Conservation (phyloP, 2,113 vertebrate species). For the Elephantulus edwardii region DNA sequence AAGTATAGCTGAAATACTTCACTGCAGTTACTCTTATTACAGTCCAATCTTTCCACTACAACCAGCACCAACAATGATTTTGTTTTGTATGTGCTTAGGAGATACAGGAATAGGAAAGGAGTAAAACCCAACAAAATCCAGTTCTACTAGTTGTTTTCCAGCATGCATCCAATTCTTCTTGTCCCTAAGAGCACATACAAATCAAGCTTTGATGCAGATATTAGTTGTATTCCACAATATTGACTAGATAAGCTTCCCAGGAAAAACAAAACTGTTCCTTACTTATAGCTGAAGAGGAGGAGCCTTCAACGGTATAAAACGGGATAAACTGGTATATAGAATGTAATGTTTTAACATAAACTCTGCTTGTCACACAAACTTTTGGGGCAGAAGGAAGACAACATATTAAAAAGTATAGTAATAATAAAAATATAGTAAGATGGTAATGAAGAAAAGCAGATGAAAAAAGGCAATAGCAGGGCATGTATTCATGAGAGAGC, state of each 20-base stretch:
- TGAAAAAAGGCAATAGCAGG: not conserved
- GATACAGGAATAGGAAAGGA: not conserved
- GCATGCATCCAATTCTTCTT: not conserved
- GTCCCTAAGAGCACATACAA: not conserved
- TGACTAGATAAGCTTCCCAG: not conserved
- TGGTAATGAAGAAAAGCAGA: not conserved
- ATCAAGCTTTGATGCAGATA: not conserved
- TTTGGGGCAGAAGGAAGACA: not conserved
- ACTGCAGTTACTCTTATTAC: not conserved
- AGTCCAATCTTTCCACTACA: not conserved
- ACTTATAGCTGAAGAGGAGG: not conserved
- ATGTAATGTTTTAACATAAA: not conserved
- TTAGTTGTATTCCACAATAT: not conserved
- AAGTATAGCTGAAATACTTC: not conserved
- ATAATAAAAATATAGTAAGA: not conserved
- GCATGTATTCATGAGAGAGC: not conserved
- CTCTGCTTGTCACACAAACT: not conserved
- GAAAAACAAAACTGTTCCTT: not conserved
- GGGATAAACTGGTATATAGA: conserved; percentile 15
- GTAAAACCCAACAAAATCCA: not conserved
- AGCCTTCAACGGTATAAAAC: not conserved
- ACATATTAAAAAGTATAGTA: not conserved
- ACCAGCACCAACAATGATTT: not conserved
- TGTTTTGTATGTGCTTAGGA: not conserved
- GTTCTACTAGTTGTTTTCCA: not conserved